Conservation (phyloP, 2,113 vertebrate species). For the Zapornia atra region DNA sequence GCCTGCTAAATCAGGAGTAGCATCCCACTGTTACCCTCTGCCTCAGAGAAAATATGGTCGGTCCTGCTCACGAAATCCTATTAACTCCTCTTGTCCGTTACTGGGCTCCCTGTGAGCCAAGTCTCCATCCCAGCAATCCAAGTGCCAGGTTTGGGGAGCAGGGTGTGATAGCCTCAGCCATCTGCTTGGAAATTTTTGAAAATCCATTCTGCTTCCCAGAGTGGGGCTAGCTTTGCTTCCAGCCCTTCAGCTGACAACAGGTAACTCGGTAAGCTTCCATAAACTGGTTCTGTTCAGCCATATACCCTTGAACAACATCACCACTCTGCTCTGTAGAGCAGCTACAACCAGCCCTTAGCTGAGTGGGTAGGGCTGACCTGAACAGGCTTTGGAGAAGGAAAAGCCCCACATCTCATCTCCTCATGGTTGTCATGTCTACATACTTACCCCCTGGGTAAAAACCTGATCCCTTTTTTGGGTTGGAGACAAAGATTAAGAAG, state of each 20-base stretch:
- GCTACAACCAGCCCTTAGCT: background rate
- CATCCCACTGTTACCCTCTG: background rate
- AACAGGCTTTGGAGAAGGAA: background rate
- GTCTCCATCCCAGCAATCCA: accelerated
- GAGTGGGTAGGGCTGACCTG: background rate
- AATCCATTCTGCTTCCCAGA: background rate
- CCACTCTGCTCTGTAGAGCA: background rate
- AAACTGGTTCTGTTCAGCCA: background rate
- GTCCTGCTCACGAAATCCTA: background rate
- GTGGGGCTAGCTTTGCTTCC: accelerated
- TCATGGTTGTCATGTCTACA: accelerated
- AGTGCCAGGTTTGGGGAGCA: accelerated
- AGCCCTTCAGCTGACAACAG: background rate
- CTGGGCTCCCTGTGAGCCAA: background rate
- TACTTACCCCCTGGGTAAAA: background rate
- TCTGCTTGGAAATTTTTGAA: background rate
- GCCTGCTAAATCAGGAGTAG: background rate
- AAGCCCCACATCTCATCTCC: background rate
- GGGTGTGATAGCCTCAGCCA: background rate
- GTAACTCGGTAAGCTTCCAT: background rate
- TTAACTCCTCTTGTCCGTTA: background rate
- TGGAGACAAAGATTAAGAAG: background rate
- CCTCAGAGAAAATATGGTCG: accelerated
- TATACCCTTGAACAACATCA: background rate
- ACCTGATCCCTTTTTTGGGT: background rate